These are phyloP conservation scores for Serinus canaria DNA, from an alignment of 2,113 vertebrate species.

Conservation along the genomic window DNA sequence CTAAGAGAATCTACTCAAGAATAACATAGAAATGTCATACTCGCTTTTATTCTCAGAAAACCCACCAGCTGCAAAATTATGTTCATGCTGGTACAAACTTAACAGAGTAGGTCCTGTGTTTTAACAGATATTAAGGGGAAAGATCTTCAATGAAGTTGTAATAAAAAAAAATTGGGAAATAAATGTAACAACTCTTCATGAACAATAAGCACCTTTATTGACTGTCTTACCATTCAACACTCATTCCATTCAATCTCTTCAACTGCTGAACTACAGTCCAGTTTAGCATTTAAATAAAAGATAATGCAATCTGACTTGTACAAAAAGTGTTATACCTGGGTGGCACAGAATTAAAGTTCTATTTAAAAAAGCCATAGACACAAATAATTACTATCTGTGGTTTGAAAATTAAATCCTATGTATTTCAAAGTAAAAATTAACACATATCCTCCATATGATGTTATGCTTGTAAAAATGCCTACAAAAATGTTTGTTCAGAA, in stretches of 20 bases:
- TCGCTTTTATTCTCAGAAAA: neutral
- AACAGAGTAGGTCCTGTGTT: neutral
- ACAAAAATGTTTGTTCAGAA: constrained; percentile 33
- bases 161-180: neutral
- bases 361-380: neutral
- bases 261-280: neutral
- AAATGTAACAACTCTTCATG: neutral
- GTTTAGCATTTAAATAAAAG: neutral
- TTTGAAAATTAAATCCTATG: neutral
- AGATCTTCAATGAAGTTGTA: neutral
- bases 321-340: neutral
- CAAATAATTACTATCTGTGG: neutral
- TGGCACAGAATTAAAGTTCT: neutral
- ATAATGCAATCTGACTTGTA: neutral
- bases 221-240: neutral
- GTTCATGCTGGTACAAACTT: neutral
- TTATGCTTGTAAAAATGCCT: neutral
- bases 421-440: neutral
- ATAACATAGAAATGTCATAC: neutral
- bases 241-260: neutral
- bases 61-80: neutral
- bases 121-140: neutral
- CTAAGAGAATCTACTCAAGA: neutral
- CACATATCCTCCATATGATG: neutral
- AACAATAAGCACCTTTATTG: constrained; percentile 53